Evolutionary conservation across 2,888 invertebrate species (phyloP), one percentile per base, ranked within the genome.

Genomic region (Nudaria mundana): DNA sequence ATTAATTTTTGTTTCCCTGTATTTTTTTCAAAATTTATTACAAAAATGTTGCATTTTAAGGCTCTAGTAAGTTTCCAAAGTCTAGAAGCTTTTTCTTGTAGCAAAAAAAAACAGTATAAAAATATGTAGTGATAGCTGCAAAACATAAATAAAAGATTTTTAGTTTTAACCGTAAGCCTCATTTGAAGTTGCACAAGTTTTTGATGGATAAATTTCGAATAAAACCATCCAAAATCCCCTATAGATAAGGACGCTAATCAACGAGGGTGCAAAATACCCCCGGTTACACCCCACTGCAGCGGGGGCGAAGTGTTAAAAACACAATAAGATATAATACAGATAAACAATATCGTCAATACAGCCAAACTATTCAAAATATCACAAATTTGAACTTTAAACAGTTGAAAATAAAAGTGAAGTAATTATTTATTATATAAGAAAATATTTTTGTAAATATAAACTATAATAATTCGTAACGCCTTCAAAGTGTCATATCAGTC

Each of bases 401-500:
- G n/a, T 2, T 12, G 2, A 2, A 0, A 3, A 44, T 65, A 71
- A 56, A 50, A 32, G 1, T 23, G 23, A 8, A 6, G 6, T 0
- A 0, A 4, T 2, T 3, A 28, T n/a, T 18, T 25, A 16, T 10
- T 11, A 35, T 24, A 6, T 20, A 1, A 3, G 6, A 23, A 10
- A 13, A 6, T 23, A 48, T 25, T 5, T 36, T 58, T 52, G 54
- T 39, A 23, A 3, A 41, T 49, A 57, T 55, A 50, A 66, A 59
- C 56, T 71, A 67, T 68, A 73, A 67, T 81, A 81, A 87, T 88
- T 88, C 81, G 88, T 57, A 82, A 87, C 86, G 87, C 87, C 87
- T 87, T 83, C 80, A 76, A 80, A 77, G 73, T 87, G 87, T 87
- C 87, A 87, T 86, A 88, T 88, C 85, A 83, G 73, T 87, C 84